phyloP scores from a whole-genome alignment of 2,113 vertebrate genomes.

The Rallus limicola region DNA sequence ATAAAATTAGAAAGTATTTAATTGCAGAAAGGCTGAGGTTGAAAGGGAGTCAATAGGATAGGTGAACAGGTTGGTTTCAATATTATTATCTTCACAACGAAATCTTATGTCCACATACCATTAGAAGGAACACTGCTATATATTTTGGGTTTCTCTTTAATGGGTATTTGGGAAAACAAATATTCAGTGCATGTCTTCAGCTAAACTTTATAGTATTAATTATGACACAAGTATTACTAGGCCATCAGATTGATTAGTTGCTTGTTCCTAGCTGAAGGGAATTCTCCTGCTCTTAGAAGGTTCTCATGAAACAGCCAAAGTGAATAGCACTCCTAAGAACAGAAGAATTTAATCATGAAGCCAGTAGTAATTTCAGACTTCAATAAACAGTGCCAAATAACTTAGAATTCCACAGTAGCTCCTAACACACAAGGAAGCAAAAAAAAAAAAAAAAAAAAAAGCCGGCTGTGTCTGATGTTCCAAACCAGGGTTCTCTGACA shows the following conservation, averaged over 20 bases:
- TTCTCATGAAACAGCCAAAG: background rate
- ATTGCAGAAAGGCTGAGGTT: background rate
- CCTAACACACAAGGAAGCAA: background rate
- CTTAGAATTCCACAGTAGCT: background rate
- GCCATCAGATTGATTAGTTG: background rate
- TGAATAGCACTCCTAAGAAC: background rate
- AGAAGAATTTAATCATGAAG: background rate
- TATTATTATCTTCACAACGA: background rate
- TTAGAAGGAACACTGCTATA: background rate
- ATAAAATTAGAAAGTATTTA: background rate
- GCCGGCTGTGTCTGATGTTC: too few species aligned
- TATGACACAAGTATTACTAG: background rate
- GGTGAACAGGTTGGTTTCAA: background rate
- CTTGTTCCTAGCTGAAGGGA: background rate
- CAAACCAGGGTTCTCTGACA: background rate
- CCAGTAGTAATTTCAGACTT: background rate
- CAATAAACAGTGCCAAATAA: background rate
- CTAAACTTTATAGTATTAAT: background rate
- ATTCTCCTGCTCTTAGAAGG: background rate
- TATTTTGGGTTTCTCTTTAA: background rate
- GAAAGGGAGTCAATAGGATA: background rate
- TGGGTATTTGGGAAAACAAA: background rate
- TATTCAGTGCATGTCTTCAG: background rate
- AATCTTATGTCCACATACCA: background rate
- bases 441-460: too few species aligned